Percentiles rank a stretch among this genome's conserved stretches.
Evolutionary conservation across 2,888 invertebrate genomes (phyloP).

Genomic region (Cantharis nigra): DNA sequence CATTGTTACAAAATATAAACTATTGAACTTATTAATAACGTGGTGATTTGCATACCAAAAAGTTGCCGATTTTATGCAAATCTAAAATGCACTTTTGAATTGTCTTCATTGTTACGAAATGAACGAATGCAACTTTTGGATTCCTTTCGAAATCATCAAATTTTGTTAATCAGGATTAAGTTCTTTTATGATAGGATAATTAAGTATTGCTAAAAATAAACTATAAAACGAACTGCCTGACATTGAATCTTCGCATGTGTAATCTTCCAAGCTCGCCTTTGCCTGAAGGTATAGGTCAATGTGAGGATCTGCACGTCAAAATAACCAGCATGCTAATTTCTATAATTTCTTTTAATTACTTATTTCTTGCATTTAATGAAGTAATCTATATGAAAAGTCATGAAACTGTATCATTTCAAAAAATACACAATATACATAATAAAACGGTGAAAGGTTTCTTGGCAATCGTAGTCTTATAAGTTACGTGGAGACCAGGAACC

Average conservation of each 20-base stretch:
- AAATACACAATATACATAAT: conserved; percentile 21
- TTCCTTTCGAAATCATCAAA: not conserved
- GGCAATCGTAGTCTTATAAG: conserved; percentile 32
- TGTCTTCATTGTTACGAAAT: not conserved
- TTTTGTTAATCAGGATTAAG: no score
- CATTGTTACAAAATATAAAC: not conserved
- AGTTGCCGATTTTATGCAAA: not conserved
- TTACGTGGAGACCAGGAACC: conserved; percentile 44
- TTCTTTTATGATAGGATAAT: no score
- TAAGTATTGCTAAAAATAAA: not conserved
- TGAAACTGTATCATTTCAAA: not conserved
- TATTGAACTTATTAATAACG: not conserved
- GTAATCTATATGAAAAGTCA: not conserved
- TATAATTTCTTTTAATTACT: not conserved
- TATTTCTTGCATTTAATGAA: not conserved
- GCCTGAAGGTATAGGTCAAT: conserved; percentile 1
- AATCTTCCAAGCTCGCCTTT: not conserved
- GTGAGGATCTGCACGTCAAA: not conserved
- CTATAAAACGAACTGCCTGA: not conserved
- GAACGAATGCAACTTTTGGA: not conserved
- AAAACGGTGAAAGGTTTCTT: conserved; percentile 38
- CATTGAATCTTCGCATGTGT: not conserved
- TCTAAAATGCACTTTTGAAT: not conserved
- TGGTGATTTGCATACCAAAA: not conserved
- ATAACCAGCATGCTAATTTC: not conserved